A percentile compares a stretch with the other conserved stretches of the same genome.
phyloP scores from a whole-genome alignment of 2,113 vertebrate species.

The Columba janthina region DNA sequence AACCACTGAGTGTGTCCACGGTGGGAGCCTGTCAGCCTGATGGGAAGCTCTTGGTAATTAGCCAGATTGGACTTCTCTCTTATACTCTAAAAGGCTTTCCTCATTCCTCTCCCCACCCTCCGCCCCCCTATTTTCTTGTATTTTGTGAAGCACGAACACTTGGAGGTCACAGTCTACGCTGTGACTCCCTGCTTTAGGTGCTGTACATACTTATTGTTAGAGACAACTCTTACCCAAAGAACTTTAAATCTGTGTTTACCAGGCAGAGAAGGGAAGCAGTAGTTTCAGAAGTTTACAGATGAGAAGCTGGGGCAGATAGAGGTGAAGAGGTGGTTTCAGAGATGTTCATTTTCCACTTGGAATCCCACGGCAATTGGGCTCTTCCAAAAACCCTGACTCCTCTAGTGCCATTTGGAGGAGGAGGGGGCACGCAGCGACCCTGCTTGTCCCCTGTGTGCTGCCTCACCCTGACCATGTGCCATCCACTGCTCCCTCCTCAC shows the following conservation, averaged over 20 bases:
- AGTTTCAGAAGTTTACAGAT: neutral
- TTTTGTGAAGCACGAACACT: neutral
- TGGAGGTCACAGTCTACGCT: neutral
- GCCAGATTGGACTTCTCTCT: neutral
- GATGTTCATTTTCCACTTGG: neutral
- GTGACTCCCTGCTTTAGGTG: neutral
- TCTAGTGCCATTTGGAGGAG: neutral
- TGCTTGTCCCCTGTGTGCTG: neutral
- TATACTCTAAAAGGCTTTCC: neutral
- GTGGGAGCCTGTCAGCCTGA: conserved; percentile 24
- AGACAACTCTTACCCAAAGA: neutral
- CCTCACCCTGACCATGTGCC: accelerated
- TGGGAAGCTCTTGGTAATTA: conserved; percentile 42
- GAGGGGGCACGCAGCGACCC: neutral
- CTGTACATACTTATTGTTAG: accelerated
- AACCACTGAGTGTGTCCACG: conserved; percentile 33
- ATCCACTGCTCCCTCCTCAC: accelerated
- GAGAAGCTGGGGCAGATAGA: neutral
- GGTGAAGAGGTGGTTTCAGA: neutral
- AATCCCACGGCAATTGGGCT: neutral
- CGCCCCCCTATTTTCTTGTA: neutral
- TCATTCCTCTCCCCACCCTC: neutral
- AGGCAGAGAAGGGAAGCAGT: neutral
- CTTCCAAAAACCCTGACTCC: neutral
- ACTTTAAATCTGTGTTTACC: neutral